Percentiles rank a stretch among this genome's conserved stretches.
phyloP scores from a whole-genome alignment of 2,797 vertebrate genomes.

The Cuculus canorus region DNA sequence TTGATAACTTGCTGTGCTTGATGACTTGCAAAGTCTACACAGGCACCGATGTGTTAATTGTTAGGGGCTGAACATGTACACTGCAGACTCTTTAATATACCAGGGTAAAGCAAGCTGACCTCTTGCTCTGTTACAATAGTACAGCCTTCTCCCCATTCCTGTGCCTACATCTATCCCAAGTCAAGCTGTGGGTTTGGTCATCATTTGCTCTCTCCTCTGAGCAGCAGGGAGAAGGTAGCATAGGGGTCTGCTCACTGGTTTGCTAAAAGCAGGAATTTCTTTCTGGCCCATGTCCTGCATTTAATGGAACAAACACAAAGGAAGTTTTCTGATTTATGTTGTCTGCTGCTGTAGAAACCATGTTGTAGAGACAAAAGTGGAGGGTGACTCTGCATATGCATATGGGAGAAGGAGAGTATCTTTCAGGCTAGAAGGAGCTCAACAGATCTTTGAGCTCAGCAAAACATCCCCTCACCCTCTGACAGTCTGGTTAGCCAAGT shows the following conservation, averaged over 20 bases:
- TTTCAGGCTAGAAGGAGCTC: neutral
- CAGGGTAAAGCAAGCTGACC: neutral
- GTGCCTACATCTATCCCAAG: neutral
- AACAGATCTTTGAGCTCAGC: neutral
- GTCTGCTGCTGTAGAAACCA: neutral
- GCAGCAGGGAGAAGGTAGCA: neutral
- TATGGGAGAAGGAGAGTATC: neutral
- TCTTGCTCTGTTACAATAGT: neutral
- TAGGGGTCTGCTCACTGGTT: neutral
- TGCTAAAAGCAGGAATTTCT: neutral
- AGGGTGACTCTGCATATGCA: neutral
- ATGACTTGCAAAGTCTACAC: neutral
- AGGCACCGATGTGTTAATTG: neutral
- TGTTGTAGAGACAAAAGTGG: neutral
- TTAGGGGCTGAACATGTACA: neutral
- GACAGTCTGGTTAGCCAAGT: neutral
- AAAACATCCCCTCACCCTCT: neutral
- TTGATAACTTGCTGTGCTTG: neutral
- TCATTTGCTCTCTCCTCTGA: neutral
- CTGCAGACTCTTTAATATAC: neutral
- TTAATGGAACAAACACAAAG: neutral
- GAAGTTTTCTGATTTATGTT: neutral
- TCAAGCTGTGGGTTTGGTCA: neutral
- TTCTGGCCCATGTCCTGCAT: neutral
- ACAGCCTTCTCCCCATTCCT: neutral